Evolutionary conservation across 2,888 invertebrate species (phyloP).

Genomic region (Operophtera brumata): DNA sequence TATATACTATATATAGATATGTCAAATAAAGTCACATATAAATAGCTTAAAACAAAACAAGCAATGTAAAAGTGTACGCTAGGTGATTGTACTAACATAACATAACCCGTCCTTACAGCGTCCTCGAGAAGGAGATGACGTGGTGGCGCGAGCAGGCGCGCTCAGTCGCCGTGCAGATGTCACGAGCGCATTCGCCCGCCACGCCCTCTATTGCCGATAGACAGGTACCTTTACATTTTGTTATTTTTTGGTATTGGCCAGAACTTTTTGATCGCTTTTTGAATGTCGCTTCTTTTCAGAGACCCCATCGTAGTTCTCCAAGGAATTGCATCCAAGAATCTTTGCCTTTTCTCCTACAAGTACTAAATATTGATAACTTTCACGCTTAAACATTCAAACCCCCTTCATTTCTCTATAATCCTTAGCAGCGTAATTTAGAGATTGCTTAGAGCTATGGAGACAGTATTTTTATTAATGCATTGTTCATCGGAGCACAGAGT

Average conservation of each 20-base stretch:
- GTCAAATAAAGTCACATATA: too few species aligned
- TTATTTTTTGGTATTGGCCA: too few species aligned
- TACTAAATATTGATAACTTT: slow-evolving; percentile 34
- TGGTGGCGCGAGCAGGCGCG: slow-evolving; percentile 73
- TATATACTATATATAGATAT: too few species aligned
- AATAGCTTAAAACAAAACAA: too few species aligned
- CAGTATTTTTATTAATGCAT: neutral
- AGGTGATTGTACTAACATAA: too few species aligned
- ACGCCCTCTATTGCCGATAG: slow-evolving; percentile 55
- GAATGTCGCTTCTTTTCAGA: slow-evolving; percentile 50
- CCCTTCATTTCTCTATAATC: neutral
- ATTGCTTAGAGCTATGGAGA: neutral
- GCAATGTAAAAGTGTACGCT: too few species aligned
- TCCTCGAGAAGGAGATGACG: slow-evolving; percentile 66
- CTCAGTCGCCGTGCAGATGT: slow-evolving; percentile 49
- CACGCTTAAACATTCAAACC: neutral
- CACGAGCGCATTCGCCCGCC: slow-evolving; percentile 70
- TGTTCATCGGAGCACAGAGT: neutral
- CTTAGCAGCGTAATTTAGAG: neutral
- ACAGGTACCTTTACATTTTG: slow-evolving; percentile 46
- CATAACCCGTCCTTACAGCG: slow-evolving; percentile 40
- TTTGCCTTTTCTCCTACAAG: slow-evolving; percentile 65
- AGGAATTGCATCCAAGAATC: slow-evolving; percentile 71
- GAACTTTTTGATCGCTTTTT: too few species aligned
- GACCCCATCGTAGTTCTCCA: slow-evolving; percentile 51